phyloP scores from a whole-genome alignment of 2,113 vertebrate species.

The Hyaena hyaena region DNA sequence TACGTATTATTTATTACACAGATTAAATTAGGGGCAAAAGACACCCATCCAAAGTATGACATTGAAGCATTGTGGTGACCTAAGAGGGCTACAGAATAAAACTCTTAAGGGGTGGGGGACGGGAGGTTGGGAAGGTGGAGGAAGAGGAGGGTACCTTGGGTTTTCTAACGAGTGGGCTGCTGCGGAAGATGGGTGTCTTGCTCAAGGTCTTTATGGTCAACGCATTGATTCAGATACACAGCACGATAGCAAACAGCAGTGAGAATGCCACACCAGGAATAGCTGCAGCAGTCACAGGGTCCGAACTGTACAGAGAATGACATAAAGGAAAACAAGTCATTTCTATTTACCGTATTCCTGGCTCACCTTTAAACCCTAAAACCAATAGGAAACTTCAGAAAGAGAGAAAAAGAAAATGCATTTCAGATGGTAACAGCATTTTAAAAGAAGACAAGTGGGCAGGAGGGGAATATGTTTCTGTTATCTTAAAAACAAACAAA shows the following conservation, averaged over 20 bases:
- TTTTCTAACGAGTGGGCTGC: background rate
- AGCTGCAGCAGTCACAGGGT: background rate
- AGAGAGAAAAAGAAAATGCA: background rate
- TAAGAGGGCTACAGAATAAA: background rate
- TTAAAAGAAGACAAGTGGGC: conserved; percentile 54
- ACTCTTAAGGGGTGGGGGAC: no score
- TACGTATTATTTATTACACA: background rate
- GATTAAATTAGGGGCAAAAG: background rate
- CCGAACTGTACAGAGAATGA: background rate
- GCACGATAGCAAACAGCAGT: background rate
- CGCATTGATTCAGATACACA: background rate
- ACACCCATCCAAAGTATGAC: background rate
- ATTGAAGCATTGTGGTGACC: background rate
- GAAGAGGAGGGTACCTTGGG: background rate
- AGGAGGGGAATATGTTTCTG: conserved; percentile 68
- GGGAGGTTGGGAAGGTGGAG: background rate
- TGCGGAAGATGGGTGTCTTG: background rate
- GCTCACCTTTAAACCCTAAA: conserved; percentile 50
- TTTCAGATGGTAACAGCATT: conserved; percentile 2
- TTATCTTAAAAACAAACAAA: conserved; percentile 32
- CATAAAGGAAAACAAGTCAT: background rate
- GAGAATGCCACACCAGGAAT: background rate
- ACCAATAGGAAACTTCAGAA: conserved; percentile 46
- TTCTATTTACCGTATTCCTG: conserved; percentile 42
- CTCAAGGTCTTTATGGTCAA: background rate